These are phyloP conservation scores for Apogon talboti DNA, from an alignment of 2,797 vertebrate genomes.

Conservation along the genomic window DNA sequence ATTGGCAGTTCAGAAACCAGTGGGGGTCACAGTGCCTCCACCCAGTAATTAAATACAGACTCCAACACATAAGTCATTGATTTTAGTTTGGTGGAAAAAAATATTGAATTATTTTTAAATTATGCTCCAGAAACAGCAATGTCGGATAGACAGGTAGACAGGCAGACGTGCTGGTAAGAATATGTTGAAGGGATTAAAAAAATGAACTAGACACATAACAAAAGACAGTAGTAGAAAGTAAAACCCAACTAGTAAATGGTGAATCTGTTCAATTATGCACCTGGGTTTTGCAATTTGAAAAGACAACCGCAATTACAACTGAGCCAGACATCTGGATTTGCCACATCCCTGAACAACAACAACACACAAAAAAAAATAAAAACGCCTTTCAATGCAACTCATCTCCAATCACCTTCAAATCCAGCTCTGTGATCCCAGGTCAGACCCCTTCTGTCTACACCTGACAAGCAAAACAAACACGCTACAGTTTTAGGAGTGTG, in stretches of 20 bases:
- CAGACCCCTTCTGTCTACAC: slow-evolving; percentile 35
- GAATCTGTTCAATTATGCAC: slow-evolving; percentile 39
- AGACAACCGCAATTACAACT: slow-evolving; percentile 33
- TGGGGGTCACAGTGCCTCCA: too few relatives aligned
- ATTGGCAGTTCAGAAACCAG: too few relatives aligned
- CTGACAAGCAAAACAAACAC: slow-evolving; percentile 48
- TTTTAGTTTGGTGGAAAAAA: too few relatives aligned
- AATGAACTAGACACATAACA: slow-evolving; percentile 30
- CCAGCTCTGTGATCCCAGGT: slow-evolving; percentile 31
- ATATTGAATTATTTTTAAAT: too few relatives aligned
- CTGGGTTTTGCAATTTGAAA: slow-evolving; percentile 40
- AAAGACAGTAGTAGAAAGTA: slow-evolving; percentile 4
- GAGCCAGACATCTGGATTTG: slow-evolving; percentile 38
- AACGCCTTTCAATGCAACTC: slow-evolving; percentile 27
- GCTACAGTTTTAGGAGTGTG: slow-evolving; percentile 3
- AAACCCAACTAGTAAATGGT: slow-evolving; percentile 31
- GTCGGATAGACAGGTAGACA: too few relatives aligned
- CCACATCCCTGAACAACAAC: slow-evolving; percentile 6
- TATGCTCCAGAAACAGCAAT: too few relatives aligned
- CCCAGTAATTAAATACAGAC: too few relatives aligned
- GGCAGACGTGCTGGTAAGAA: too few relatives aligned
- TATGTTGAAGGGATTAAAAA: background rate
- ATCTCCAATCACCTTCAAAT: slow-evolving; percentile 56
- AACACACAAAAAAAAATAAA: background rate
- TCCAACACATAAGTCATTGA: too few relatives aligned